Evolutionary conservation across 2,113 vertebrate genomes (phyloP).

Genomic region (Colinus virginianus): DNA sequence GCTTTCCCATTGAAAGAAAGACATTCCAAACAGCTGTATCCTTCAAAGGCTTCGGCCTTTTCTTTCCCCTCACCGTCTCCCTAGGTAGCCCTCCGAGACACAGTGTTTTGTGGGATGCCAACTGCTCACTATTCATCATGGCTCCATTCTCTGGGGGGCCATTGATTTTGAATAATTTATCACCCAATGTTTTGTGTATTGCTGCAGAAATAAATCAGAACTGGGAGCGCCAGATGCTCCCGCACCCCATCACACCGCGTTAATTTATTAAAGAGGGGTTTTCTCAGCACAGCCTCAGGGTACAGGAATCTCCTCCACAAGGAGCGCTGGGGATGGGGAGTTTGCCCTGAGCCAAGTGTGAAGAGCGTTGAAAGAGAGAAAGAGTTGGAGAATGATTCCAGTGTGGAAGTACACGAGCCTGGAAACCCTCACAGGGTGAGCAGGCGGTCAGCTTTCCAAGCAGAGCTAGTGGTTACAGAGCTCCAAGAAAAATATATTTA

Average conservation of each 20-base stretch:
- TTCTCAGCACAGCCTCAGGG: conserved; percentile 44
- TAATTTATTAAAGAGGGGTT: conserved; percentile 68
- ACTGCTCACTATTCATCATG: conserved; percentile 63
- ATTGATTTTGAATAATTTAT: conserved; percentile 73
- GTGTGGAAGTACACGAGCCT: conserved; percentile 34
- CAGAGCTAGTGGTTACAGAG: not conserved
- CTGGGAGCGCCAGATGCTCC: conserved; percentile 64
- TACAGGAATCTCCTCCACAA: conserved; percentile 46
- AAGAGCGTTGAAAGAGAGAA: not conserved
- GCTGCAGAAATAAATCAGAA: conserved; percentile 72
- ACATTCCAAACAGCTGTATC: conserved; percentile 62
- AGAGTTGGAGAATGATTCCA: not conserved
- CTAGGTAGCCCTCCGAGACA: conserved; percentile 46
- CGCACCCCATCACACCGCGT: not conserved
- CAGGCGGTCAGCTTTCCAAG: conserved; percentile 51
- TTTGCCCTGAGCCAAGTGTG: conserved; percentile 28
- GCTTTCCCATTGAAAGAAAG: conserved; percentile 37
- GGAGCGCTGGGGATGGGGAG: conserved; percentile 11
- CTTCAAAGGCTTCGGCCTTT: conserved; percentile 59
- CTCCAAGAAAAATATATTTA: conserved; percentile 73
- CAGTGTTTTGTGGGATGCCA: conserved; percentile 45
- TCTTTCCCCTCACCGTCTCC: conserved; percentile 37
- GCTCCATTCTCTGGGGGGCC: conserved; percentile 26
- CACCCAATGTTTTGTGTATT: conserved; percentile 39
- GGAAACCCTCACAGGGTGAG: conserved; percentile 26